Base-by-base conservation (phyloP, 2,113 vertebrate genomes). In the Rhabdomys dilectus region DNA sequence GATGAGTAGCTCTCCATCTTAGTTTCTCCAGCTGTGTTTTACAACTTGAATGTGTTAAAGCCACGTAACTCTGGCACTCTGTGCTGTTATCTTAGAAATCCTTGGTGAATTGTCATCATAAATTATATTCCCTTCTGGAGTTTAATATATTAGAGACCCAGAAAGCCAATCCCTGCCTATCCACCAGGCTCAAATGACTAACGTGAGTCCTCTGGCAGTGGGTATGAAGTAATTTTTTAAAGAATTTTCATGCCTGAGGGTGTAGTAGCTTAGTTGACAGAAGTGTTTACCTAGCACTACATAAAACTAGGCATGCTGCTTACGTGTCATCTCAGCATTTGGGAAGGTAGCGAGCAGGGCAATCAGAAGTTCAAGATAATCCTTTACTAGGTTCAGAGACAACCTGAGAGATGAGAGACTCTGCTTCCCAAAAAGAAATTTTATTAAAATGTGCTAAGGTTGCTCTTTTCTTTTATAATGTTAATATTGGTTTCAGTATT, bases 81-180 rank as follows among this genome's bases (percentile, higher is more conserved):
- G 10, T 70, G 19, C 36, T 89, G 26, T 51, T 90, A 91, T 22
- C 64, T 84, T 22, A 56, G n/a, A 42, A 94, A 34, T 88, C 68
- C 86, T 17, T 36, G 10, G 78, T 92, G 80, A 95, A 31, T 48
- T n/a, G n/a, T n/a, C n/a, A n/a, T n/a, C n/a, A 73, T 93, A 75
- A 70, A 72, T 87, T 58, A 39, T 70, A 45, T 66, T 93, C 6
- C 5, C 17, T 17, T 88, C 36, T 92, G 5, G 3, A 39, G 7
- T 91, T 93, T n/a, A n/a, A n/a, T n/a, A 34, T 13, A 82, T 64
- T 39, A 82, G n/a, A n/a, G 21, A 77, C 48, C 31, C 10, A 70
- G 76, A 85, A 85, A 93, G 48, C 48, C 80, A 60, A 91, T 78
- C 31, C 10, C 48, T 78, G 17, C 39, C 34, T 42, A 17, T 26